Base-by-base conservation (phyloP, 2,888 invertebrate species). In the Actias luna region DNA sequence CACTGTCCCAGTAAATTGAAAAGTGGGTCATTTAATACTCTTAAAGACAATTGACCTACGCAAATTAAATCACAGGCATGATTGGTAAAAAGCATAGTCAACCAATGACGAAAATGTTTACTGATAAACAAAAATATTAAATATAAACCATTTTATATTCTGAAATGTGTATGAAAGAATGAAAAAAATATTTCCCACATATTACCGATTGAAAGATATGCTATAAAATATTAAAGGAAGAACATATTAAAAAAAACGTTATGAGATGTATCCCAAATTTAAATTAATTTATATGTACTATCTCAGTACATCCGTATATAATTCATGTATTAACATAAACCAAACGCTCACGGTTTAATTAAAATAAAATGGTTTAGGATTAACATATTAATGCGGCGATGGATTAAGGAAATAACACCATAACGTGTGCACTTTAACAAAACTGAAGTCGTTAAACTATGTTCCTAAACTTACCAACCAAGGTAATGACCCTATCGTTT, bases 321-420 rank as follows among this genome's bases (percentile, higher is more conserved):
- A 55, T 55, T 55, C 29, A 29, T 50, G 42, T 33, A 60, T 33
- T 50, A 46, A 60, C 60, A 60, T 50, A 50, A 46, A 59, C 29
- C 18, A 29, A 59, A 59, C 39, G 29, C 55, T 55, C 18, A 42
- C 18, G 12, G 42, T 46, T 42, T 59, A 62, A 57, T 46, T 58
- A 27, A 58, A 62, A 31, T 22, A 14, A 22, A 57, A 29, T 14
- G 42, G 39, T 27, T 8, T 1, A 31, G 8, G 16, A 62, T 62
- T 62, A 57, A 22, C 61, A 62, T 62, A 62, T 58, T 58, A 58
- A 62, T 61, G 57, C 31, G 61, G 31, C 29, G 42, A 31, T 33
- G 57, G 61, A 62, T 62, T 42, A 61, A 57, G 57, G 58, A 62
- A 62, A 42, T 62, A 22, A 62, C 57, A 33, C 57, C 58, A 57